phyloP scores from a whole-genome alignment of 2,888 invertebrate genomes.

The Tyria jacobaeae region DNA sequence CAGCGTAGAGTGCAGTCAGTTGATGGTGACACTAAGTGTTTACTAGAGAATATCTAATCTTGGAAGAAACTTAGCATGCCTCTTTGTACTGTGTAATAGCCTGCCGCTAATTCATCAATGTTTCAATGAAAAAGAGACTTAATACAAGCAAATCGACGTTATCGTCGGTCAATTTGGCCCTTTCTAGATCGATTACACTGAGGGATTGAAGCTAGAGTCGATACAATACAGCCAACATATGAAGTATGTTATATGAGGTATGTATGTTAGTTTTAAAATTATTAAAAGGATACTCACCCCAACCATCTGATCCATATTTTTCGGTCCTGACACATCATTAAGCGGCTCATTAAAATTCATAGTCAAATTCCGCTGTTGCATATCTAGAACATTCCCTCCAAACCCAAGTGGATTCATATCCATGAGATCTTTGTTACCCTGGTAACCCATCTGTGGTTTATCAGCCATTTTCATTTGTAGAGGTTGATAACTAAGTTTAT shows the following conservation, averaged over 20 bases:
- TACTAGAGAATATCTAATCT: too few species aligned
- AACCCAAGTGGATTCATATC: constrained; percentile 61
- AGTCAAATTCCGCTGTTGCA: constrained; percentile 62
- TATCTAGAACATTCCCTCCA: constrained; percentile 57
- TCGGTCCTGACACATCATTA: constrained; percentile 53
- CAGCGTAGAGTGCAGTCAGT: too few species aligned
- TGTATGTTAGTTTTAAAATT: too few species aligned
- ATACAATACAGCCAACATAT: too few species aligned
- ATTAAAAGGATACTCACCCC: constrained; percentile 64
- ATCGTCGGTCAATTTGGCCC: not conserved
- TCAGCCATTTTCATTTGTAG: constrained; percentile 63
- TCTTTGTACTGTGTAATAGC: too few species aligned
- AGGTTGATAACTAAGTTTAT: constrained; percentile 67
- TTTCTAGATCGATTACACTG: too few species aligned
- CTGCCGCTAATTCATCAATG: too few species aligned
- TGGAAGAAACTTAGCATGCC: too few species aligned
- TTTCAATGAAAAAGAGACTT: too few species aligned
- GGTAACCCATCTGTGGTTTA: constrained; percentile 59
- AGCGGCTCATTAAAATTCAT: constrained; percentile 61
- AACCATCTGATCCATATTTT: constrained; percentile 58
- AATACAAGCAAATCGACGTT: not conserved
- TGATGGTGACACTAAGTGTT: too few species aligned
- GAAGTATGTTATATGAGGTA: too few species aligned
- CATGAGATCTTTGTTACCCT: constrained; percentile 60
- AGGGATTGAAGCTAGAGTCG: too few species aligned